Percentiles rank a stretch among this genome's conserved stretches.
phyloP scores from a whole-genome alignment of 2,888 invertebrate species.

The Cephalotes varians region DNA sequence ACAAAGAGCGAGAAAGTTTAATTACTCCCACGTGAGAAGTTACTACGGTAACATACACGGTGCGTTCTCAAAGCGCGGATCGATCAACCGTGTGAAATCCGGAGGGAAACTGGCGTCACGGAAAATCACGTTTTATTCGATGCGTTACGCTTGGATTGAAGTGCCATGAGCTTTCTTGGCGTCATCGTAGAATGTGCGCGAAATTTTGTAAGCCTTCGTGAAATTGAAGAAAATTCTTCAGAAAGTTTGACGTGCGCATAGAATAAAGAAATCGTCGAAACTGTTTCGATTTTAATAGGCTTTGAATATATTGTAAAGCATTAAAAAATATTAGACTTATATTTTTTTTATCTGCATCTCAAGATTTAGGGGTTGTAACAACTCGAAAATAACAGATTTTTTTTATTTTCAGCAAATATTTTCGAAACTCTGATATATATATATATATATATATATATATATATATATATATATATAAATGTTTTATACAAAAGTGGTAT shows the following conservation, averaged over 20 bases:
- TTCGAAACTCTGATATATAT: no score
- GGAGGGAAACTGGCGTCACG: neutral
- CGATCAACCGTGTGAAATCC: constrained; percentile 33
- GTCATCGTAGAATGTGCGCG: constrained; percentile 15
- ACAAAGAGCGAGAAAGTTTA: constrained; percentile 54
- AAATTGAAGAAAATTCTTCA: constrained; percentile 11
- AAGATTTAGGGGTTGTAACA: no score
- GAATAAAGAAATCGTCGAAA: no score
- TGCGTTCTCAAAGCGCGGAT: constrained; percentile 21
- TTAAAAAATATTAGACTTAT: no score
- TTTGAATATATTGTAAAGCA: no score
- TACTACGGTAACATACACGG: neutral
- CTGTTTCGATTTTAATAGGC: no score
- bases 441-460: no score
- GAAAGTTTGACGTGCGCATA: constrained; percentile 19
- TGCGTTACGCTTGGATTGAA: constrained; percentile 16
- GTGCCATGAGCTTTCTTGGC: constrained; percentile 11
- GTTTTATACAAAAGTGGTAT: no score
- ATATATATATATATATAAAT: no score
- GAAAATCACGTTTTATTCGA: constrained; percentile 37
- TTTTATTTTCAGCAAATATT: no score
- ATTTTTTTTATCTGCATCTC: no score
- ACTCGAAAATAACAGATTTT: no score
- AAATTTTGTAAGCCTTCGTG: constrained; percentile 1
- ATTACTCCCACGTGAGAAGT: constrained; percentile 44